A percentile compares a stretch with the other conserved stretches of the same genome.
These are phyloP conservation scores for Drosophila kambysellisi DNA, from an alignment of 2,888 invertebrate species.

Conservation along the genomic window DNA sequence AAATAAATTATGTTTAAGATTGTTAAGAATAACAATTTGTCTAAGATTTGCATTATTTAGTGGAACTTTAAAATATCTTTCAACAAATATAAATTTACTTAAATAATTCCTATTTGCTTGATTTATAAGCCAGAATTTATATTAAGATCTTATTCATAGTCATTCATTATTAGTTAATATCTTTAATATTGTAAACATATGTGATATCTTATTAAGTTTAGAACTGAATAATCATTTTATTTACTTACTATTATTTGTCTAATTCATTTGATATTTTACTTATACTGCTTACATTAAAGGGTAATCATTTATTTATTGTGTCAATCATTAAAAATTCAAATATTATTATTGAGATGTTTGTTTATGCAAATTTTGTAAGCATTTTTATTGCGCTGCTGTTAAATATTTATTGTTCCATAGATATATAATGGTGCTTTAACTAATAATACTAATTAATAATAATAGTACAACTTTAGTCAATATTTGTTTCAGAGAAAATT, in stretches of 20 bases:
- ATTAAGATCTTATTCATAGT: not conserved
- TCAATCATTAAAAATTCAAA: not conserved
- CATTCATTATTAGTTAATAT: not conserved
- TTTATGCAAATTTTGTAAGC: not conserved
- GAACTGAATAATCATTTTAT: not conserved
- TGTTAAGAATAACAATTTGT: slow-evolving; percentile 16
- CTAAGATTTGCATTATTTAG: not conserved
- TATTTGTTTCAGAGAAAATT: not conserved
- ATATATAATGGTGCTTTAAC: too few species aligned
- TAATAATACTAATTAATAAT: not conserved
- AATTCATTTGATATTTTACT: not conserved
- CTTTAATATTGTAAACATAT: not conserved
- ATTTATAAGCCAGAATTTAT: not conserved
- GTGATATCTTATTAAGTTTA: not conserved
- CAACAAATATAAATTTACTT: not conserved
- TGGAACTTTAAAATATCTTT: not conserved
- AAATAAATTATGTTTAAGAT: slow-evolving; percentile 2
- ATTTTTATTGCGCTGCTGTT: not conserved
- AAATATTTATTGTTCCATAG: not conserved
- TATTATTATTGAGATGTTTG: not conserved
- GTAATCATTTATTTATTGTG: not conserved
- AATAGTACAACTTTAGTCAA: not conserved
- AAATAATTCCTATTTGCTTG: not conserved
- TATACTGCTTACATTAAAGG: not conserved
- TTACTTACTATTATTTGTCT: not conserved